Conservation (phyloP, 2,888 invertebrate species). For the Gryllus longicercus region DNA sequence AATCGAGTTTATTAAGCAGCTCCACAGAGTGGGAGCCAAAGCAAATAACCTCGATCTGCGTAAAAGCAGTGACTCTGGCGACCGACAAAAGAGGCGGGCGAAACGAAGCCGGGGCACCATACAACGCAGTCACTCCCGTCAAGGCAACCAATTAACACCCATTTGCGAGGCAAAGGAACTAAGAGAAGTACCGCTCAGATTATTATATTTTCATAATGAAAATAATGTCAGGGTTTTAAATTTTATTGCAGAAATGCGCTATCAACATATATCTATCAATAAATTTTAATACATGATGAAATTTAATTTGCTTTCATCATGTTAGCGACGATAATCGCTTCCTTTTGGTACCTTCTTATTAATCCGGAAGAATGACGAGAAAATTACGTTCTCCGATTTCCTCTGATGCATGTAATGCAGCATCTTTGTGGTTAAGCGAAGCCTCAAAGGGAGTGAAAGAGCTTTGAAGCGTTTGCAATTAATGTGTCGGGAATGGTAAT, state of each 20-base stretch:
- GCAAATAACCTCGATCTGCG: no score
- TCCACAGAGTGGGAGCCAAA: no score
- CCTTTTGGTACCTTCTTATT: neutral
- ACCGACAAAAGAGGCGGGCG: neutral
- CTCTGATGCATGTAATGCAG: no score
- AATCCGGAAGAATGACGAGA: no score
- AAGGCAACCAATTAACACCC: neutral
- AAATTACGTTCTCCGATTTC: no score
- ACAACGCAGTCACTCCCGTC: neutral
- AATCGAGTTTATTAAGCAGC: no score
- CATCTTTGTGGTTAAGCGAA: no score
- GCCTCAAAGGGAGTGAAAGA: no score
- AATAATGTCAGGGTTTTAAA: neutral
- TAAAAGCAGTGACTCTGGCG: neutral
- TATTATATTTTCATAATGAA: neutral
- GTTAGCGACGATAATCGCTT: neutral
- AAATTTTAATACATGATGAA: neutral
- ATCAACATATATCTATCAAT: neutral
- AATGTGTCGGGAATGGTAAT: no score
- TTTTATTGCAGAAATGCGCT: neutral
- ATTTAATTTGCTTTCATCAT: neutral
- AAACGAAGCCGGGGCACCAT: neutral
- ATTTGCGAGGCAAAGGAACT: neutral
- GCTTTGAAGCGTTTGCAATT: no score
- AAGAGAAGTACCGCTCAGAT: neutral